Base-by-base conservation (phyloP, 2,888 invertebrate genomes). In the Cecidostiba fungosa region DNA sequence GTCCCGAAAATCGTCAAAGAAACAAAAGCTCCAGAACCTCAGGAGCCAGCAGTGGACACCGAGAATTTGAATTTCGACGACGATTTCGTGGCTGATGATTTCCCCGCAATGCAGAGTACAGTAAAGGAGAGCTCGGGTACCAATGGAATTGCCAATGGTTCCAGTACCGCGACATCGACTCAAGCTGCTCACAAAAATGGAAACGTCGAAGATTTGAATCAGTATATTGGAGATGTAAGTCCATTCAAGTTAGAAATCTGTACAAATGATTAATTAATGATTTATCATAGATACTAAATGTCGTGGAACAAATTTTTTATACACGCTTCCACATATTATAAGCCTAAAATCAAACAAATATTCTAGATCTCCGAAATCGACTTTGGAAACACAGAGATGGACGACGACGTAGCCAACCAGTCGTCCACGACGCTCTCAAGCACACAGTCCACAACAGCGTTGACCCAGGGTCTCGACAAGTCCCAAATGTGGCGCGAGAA, bases 201-300 rank as follows among this genome's bases (percentile, higher is more conserved):
- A 39, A 82, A 76, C 12, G 73, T 72, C 50, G 84, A 89, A 77
- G 88, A 89, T 85, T 76, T 89, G 6, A 88, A 85, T 87, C 87
- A 90, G 23, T 90, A 88, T 79, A 82, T 89, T 62, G 89, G 80
- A 26, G 90, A 91, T 86, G 91, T 91, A 84, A 89, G 88, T 85
- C 50, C 43, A 76, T 76, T 54, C 3, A 19, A 50, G 26, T 29
- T 50, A 12, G 8, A 47, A 19, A 62, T 80, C 69, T 47, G 29
- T n/a, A 47, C 77, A 86, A 3, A 59, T 62, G 54, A 83, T 87
- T 77, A 0, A 66, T 1, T 66, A 26, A 23, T 66, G 14, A 66
- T 26, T 66, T 29, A n/a, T 66, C 29, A 19, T 62, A 23, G 43
- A 83, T 78, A 70, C 47, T 32, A 19, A 36, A 47, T 43, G 12